Evolutionary conservation across 2,888 invertebrate genomes (phyloP).

Genomic region (Tromatobia lineatoria): DNA sequence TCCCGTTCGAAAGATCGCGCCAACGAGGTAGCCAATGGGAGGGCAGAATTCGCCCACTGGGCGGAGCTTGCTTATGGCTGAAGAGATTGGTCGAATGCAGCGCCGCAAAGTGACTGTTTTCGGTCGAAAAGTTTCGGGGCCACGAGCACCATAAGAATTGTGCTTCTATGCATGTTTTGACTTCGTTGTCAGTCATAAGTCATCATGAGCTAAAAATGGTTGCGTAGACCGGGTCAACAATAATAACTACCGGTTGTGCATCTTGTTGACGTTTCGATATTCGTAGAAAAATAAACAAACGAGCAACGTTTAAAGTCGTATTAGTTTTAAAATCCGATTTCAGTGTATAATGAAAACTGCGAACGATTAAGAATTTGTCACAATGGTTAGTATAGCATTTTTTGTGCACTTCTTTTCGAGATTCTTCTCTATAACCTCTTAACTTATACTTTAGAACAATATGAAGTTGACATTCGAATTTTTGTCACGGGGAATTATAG

Average conservation of each 20-base stretch:
- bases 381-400: conserved; percentile 13
- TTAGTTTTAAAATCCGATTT: not conserved
- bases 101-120: too few species aligned
- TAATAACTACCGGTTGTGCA: not conserved
- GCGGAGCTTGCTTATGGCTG: too few species aligned
- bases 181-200: not conserved
- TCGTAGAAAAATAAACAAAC: not conserved
- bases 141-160: too few species aligned
- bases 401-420: too few species aligned
- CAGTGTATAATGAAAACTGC: not conserved
- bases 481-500: too few species aligned
- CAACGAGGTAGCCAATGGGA: too few species aligned
- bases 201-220: not conserved
- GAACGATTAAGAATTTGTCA: not conserved
- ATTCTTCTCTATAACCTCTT: not conserved
- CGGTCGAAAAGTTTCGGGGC: too few species aligned
- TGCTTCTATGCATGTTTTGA: not conserved
- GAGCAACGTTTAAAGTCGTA: not conserved
- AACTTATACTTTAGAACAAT: not conserved
- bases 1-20: too few species aligned
- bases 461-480: not conserved
- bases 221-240: not conserved
- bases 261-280: not conserved
- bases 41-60: too few species aligned
- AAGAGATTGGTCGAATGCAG: too few species aligned